Conservation (phyloP, 2,797 vertebrate species). For the Bradypodion pumilum region DNA sequence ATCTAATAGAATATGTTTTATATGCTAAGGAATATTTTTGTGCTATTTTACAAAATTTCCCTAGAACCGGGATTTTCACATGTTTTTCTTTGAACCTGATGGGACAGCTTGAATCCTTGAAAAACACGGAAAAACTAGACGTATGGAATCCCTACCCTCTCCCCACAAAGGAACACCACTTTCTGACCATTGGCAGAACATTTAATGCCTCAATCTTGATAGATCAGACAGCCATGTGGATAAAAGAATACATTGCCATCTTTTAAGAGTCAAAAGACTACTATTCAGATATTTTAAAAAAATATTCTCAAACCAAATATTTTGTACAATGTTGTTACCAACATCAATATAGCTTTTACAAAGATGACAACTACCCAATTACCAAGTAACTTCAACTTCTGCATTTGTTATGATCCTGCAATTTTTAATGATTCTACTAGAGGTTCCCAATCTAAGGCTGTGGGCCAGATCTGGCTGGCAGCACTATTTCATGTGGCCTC, state of each 20-base stretch:
- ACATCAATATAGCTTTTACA: not conserved
- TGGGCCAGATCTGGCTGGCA: too few relatives aligned
- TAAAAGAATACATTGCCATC: not conserved
- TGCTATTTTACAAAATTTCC: too few relatives aligned
- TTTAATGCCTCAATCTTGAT: not conserved
- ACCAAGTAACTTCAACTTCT: not conserved
- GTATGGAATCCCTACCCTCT: too few relatives aligned
- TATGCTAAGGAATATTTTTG: too few relatives aligned
- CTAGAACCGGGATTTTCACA: too few relatives aligned
- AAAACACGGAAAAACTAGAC: too few relatives aligned
- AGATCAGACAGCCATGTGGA: not conserved
- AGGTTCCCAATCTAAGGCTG: not conserved
- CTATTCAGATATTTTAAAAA: not conserved
- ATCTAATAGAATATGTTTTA: too few relatives aligned
- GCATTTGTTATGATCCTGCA: not conserved
- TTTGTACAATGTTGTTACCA: not conserved
- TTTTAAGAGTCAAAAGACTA: not conserved
- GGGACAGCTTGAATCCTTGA: too few relatives aligned
- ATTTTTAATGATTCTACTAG: not conserved
- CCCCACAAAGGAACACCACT: not conserved
- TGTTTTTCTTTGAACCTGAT: not conserved
- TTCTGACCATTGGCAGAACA: not conserved
- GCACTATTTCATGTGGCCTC: too few relatives aligned
- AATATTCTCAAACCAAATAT: not conserved
- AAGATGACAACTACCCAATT: not conserved